Percentiles rank a stretch among this genome's conserved stretches.
Conservation (phyloP, 2,797 vertebrate genomes). For the Cirrhinus mrigala region DNA sequence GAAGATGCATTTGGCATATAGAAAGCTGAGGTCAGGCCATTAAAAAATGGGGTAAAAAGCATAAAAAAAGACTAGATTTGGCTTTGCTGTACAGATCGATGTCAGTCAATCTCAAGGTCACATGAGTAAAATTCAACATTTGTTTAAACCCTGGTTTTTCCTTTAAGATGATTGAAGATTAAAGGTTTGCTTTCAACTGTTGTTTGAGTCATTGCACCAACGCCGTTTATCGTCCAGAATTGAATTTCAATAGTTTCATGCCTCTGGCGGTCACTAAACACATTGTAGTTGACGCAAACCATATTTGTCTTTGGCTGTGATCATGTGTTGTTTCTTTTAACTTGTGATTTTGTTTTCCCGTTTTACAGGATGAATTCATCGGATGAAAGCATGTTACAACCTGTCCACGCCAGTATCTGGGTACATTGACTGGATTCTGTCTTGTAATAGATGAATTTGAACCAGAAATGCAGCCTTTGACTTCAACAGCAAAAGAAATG, state of each 20-base stretch:
- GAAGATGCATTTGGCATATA: slow-evolving; percentile 64
- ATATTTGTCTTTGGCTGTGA: neutral
- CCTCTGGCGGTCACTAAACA: neutral
- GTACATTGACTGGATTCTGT: too few relatives aligned
- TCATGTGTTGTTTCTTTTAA: neutral
- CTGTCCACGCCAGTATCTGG: neutral
- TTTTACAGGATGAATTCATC: neutral
- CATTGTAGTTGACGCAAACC: too few relatives aligned
- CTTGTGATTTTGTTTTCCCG: neutral
- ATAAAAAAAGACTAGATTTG: slow-evolving; percentile 64
- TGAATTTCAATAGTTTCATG: neutral
- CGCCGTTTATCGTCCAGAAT: neutral
- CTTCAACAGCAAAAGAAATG: neutral
- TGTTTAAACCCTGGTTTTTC: slow-evolving; percentile 34
- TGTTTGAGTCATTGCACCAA: neutral
- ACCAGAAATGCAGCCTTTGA: neutral
- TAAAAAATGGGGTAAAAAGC: slow-evolving; percentile 53
- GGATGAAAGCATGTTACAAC: neutral
- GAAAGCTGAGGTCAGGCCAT: slow-evolving; percentile 60
- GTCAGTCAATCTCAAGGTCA: slow-evolving; percentile 76
- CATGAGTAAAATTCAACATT: slow-evolving; percentile 69
- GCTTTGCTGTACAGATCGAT: slow-evolving; percentile 68
- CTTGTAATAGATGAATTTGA: neutral
- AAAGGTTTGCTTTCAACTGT: slow-evolving; percentile 27
- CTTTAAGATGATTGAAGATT: slow-evolving; percentile 33